Evolutionary conservation across 2,888 invertebrate species (phyloP).

Genomic region (Leptopilina syphax): DNA sequence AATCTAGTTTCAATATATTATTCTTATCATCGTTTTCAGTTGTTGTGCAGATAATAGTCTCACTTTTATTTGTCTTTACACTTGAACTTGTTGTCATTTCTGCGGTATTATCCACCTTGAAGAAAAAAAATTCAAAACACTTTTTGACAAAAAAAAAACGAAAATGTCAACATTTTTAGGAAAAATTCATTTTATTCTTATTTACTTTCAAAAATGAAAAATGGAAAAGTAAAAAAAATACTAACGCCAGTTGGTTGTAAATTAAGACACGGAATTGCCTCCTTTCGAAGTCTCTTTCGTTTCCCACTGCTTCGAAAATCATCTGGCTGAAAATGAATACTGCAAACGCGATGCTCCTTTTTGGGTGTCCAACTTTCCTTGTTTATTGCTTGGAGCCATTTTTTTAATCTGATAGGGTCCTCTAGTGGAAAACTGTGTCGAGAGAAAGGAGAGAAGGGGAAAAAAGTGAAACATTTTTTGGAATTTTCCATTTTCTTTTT

Average conservation of each 20-base stretch:
- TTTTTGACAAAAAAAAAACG: background rate
- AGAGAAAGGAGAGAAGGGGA: background rate
- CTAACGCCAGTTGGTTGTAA: constrained; percentile 17
- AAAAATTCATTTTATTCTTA: no score
- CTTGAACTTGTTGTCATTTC: background rate
- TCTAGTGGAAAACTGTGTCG: constrained; percentile 34
- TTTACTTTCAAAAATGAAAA: no score
- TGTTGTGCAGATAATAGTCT: background rate
- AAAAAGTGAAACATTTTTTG: background rate
- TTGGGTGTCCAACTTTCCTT: constrained; percentile 37
- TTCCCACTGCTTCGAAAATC: constrained; percentile 37
- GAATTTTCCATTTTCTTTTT: background rate
- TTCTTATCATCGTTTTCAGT: constrained; percentile 15
- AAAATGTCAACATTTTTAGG: background rate
- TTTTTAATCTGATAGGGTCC: constrained; percentile 35
- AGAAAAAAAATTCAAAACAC: background rate
- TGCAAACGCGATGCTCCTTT: constrained; percentile 35
- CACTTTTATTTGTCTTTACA: background rate
- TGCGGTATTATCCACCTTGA: background rate
- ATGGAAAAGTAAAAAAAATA: background rate
- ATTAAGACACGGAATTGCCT: constrained; percentile 33
- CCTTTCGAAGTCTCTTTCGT: constrained; percentile 36
- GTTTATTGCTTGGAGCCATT: constrained; percentile 38
- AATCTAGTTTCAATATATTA: constrained; percentile 1
- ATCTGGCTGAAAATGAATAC: constrained; percentile 35